Evolutionary conservation across 2,113 vertebrate genomes (phyloP).

Genomic region (Cricetomys ansorgei): DNA sequence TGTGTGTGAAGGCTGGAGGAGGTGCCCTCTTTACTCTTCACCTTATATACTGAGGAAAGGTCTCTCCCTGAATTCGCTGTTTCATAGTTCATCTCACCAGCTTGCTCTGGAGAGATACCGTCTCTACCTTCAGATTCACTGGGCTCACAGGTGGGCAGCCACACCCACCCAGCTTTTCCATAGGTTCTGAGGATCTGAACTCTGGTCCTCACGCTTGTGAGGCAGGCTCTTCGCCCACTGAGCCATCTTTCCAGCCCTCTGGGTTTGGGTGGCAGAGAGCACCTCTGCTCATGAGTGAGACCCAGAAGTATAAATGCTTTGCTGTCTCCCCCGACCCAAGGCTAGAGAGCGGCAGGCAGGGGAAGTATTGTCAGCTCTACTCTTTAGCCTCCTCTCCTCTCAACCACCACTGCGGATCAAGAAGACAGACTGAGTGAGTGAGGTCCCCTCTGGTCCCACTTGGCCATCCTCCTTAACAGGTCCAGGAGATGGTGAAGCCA

Average conservation of each 20-base stretch:
- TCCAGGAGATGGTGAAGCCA: background rate
- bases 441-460: background rate
- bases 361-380: too few species aligned
- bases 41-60: background rate
- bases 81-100: background rate
- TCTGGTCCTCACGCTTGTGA: background rate
- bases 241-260: background rate
- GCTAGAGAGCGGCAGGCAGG: background rate
- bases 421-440: background rate
- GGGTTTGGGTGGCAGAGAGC: background rate
- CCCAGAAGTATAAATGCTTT: background rate
- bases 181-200: background rate
- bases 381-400: background rate
- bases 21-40: background rate
- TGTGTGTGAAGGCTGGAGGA: background rate
- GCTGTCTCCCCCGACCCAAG: fast-evolving
- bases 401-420: fast-evolving
- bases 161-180: background rate
- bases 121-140: background rate
- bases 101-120: background rate
- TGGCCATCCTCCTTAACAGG: background rate
- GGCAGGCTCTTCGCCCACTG: background rate
- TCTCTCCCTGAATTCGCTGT: background rate
- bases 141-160: background rate
- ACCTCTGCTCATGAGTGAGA: background rate